These are phyloP conservation scores for Hetaerina americana DNA, from an alignment of 1,140 invertebrate species.

Conservation along the genomic window DNA sequence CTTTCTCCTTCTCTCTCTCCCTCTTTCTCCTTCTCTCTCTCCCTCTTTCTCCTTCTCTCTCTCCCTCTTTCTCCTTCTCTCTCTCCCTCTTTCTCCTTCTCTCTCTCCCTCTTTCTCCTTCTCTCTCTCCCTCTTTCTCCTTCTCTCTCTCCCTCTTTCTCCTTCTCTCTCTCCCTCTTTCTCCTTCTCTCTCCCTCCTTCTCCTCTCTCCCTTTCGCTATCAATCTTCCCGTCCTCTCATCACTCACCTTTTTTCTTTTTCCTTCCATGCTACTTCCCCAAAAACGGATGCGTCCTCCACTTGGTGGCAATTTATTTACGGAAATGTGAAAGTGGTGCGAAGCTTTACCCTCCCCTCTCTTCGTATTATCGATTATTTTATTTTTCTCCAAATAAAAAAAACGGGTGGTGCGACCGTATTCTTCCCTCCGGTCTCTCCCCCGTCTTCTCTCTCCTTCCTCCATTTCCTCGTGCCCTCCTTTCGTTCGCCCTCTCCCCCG, in stretches of 20 bases:
- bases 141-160: background rate
- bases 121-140: background rate
- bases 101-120: background rate
- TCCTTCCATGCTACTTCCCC: too few species aligned
- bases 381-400: background rate
- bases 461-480: background rate
- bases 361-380: too few species aligned
- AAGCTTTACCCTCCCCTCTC: background rate
- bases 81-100: too few species aligned
- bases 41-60: background rate
- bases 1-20: too few species aligned
- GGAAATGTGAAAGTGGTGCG: background rate
- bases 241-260: background rate
- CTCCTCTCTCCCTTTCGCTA: background rate
- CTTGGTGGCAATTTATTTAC: background rate
- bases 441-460: background rate
- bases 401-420: background rate
- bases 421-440: background rate
- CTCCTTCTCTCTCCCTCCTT: background rate
- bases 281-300: background rate
- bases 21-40: background rate
- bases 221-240: background rate
- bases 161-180: background rate
- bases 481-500: background rate
- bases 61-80: background rate